Base-by-base conservation (phyloP, 2,113 vertebrate species). In the Melanotaenia duboulayi region DNA sequence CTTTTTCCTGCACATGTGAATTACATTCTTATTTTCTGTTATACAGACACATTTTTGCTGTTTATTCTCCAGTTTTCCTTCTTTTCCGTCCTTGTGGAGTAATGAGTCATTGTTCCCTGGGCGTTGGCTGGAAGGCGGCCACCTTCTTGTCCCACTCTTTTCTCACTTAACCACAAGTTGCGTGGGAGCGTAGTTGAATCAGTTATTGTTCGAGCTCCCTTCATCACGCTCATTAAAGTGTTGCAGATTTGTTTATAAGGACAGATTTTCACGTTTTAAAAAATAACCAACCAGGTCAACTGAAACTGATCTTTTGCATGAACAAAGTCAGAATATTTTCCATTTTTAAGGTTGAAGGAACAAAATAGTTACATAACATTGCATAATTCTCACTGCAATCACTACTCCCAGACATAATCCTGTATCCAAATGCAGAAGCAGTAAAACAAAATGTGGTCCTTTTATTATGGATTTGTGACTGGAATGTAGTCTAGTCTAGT, bases 81-180 rank as follows among this genome's bases (percentile, higher is more conserved):
- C 28, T 4, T 14, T n/a, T n/a, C n/a, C n/a, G n/a, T n/a, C n/a
- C 12, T 44, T 61, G 51, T 39, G 40, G 56, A 39, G 9, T 12
- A 11, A 5, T 14, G 6, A 10, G 42, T 57, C 77, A 71, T 82
- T 79, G 71, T 55, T 87, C 56, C 62, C 71, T 56, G 73, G 28
- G 64, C 69, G 71, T 71, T 60, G 71, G 59, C 78, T 84, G 73
- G 78, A 80, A 80, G 49, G 65, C 51, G 51, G 65, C 78, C 74
- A 54, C 65, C 58, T 56, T 65, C 59, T 71, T 48, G 0, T 11
- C 63, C 20, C 2, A 11, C 68, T 52, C 44, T 55, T 60, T 52
- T 35, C 25, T 69, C 13, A 75, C 23, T 64, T 28, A 40, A 16
- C 24, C 58, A 72, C 12, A 52, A 77, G 55, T 46, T 59, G 49